Conservation (phyloP, 2,797 vertebrate species). For the Tokudaia tokunoshimensis region DNA sequence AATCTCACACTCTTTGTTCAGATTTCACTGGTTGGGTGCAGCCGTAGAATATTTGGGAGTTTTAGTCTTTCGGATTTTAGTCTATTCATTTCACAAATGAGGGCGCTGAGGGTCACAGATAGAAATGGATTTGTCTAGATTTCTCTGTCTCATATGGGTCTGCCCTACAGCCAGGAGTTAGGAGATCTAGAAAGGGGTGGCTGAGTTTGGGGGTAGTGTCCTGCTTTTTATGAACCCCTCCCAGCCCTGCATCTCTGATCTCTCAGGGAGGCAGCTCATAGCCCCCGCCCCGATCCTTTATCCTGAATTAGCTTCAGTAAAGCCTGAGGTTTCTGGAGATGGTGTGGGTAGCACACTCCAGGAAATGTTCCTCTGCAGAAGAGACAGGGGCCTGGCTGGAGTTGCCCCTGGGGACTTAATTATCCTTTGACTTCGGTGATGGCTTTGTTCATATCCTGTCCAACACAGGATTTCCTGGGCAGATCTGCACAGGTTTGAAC, state of each 20-base stretch:
- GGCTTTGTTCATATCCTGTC: not conserved
- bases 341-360: not conserved
- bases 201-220: not conserved
- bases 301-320: not conserved
- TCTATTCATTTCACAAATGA: not conserved
- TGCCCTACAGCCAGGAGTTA: not conserved
- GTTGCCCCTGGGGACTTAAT: conserved; percentile 67
- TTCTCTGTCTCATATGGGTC: not conserved
- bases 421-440: not conserved
- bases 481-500: conserved; percentile 38
- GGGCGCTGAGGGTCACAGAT: not conserved
- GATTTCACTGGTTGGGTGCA: not conserved
- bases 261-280: not conserved
- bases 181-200: not conserved
- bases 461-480: conserved; percentile 23
- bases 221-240: not conserved
- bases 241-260: not conserved
- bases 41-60: not conserved
- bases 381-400: not conserved
- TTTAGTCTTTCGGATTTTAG: not conserved
- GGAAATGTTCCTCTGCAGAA: not conserved
- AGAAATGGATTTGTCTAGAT: not conserved
- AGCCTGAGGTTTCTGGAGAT: too few species aligned
- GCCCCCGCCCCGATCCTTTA: not conserved
- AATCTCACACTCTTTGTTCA: not conserved